These are phyloP conservation scores for Sipunculus nudus DNA, from an alignment of 2,888 invertebrate genomes.

Conservation along the genomic window DNA sequence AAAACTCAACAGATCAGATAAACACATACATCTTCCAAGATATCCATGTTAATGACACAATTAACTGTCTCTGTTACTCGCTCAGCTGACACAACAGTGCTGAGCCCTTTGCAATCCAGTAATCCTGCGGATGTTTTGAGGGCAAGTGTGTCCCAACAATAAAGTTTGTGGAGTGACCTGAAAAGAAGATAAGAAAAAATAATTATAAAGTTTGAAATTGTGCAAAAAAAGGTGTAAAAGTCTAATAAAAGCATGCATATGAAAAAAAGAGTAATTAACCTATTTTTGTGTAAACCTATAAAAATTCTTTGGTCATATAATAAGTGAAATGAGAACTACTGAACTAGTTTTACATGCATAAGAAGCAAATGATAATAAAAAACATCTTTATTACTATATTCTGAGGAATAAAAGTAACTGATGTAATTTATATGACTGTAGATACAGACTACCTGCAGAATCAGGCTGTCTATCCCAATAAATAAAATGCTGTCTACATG, in stretches of 20 bases:
- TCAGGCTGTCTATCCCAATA: too few relatives aligned
- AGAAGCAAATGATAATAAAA: too few relatives aligned
- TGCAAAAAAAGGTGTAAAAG: not conserved
- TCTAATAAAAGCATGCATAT: not conserved
- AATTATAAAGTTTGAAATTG: not conserved
- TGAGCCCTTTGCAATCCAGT: constrained; percentile 89
- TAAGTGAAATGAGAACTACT: not conserved
- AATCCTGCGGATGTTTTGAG: constrained; percentile 74
- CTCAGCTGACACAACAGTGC: constrained; percentile 85
- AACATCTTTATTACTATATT: too few relatives aligned
- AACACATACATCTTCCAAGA: too few relatives aligned
- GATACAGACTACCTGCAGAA: too few relatives aligned
- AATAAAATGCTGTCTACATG: too few relatives aligned
- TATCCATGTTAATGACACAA: too few relatives aligned
- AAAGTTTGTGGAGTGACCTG: constrained; percentile 68
- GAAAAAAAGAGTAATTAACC: not conserved
- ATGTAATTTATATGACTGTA: too few relatives aligned
- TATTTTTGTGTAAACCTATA: too few relatives aligned
- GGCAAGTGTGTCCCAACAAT: constrained; percentile 64
- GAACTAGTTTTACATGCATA: not conserved
- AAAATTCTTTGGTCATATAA: not conserved
- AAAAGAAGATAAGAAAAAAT: constrained; percentile 21
- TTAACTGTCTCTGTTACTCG: too few relatives aligned
- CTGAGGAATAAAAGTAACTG: too few relatives aligned
- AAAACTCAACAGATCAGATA: too few relatives aligned